These are phyloP conservation scores for Scaptomyza montana DNA, from an alignment of 1,140 invertebrate species.

Conservation along the genomic window DNA sequence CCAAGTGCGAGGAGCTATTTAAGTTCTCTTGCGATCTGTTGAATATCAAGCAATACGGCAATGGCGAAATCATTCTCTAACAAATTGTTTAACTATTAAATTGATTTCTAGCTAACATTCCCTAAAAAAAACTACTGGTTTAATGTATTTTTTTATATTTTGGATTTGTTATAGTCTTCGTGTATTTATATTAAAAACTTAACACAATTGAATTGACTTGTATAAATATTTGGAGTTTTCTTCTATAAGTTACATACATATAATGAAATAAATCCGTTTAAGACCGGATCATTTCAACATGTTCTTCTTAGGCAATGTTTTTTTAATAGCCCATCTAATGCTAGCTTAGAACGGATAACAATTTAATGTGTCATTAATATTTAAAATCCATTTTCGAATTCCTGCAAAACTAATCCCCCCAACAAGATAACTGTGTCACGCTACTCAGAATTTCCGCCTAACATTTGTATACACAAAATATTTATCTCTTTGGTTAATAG, in stretches of 20 bases:
- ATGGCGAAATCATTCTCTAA: conserved; percentile 35
- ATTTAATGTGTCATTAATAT: conserved; percentile 17
- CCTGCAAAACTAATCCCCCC: neutral
- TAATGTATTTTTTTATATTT: too few relatives aligned
- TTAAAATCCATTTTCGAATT: conserved; percentile 11
- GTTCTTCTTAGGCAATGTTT: too few relatives aligned
- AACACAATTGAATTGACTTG: conserved; percentile 5
- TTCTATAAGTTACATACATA: conserved; percentile 7
- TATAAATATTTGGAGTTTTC: conserved; percentile 1
- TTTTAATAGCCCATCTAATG: neutral
- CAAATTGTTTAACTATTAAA: neutral
- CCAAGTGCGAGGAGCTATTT: conserved; percentile 84
- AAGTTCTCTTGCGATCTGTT: conserved; percentile 84
- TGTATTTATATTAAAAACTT: neutral
- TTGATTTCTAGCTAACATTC: conserved; percentile 30
- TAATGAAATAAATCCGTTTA: neutral
- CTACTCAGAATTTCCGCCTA: conserved; percentile 15
- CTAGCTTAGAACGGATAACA: conserved; percentile 32
- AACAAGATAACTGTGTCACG: neutral
- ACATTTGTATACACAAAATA: neutral
- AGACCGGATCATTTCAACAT: conserved; percentile 1
- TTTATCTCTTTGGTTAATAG: neutral
- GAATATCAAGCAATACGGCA: conserved; percentile 84
- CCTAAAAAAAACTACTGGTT: conserved; percentile 1
- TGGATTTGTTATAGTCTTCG: conserved; percentile 2